Percentiles rank a stretch among this genome's conserved stretches.
Evolutionary conservation across 1,140 invertebrate genomes (phyloP).

Genomic region (Leptinotarsa texana): DNA sequence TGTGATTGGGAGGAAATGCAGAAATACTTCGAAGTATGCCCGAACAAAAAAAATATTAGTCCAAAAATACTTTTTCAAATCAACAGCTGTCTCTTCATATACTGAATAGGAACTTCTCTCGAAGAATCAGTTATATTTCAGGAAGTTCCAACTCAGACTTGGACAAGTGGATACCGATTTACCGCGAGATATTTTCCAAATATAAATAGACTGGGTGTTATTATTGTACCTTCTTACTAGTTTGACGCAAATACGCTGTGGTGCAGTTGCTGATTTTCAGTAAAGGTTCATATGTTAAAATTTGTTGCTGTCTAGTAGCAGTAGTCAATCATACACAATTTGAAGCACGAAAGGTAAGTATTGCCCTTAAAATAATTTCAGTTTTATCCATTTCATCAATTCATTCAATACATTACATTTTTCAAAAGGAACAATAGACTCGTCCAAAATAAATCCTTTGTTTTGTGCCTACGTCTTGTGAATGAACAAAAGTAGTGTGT

Average conservation of each 20-base stretch:
- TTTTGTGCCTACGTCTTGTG: too few species aligned
- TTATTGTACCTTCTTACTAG: slow-evolving; percentile 2
- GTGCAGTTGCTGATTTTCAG: background rate
- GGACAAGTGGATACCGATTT: background rate
- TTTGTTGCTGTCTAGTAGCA: background rate
- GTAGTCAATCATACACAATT: too few species aligned
- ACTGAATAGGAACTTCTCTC: background rate
- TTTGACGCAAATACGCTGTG: background rate
- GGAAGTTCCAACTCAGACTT: background rate
- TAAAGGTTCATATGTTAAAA: background rate
- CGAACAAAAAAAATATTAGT: background rate
- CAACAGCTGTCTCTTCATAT: background rate
- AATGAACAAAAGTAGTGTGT: too few species aligned
- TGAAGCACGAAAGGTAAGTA: too few species aligned
- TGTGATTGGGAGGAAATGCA: background rate
- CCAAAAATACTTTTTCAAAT: background rate
- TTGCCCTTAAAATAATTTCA: too few species aligned
- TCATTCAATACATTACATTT: too few species aligned
- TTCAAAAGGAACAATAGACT: too few species aligned
- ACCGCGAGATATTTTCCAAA: background rate
- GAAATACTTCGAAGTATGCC: background rate
- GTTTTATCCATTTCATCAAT: too few species aligned
- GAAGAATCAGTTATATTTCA: background rate
- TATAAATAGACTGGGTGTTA: slow-evolving; percentile 6
- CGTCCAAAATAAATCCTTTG: too few species aligned